Conservation (phyloP, 2,888 invertebrate species). For the Apoda limacodes region DNA sequence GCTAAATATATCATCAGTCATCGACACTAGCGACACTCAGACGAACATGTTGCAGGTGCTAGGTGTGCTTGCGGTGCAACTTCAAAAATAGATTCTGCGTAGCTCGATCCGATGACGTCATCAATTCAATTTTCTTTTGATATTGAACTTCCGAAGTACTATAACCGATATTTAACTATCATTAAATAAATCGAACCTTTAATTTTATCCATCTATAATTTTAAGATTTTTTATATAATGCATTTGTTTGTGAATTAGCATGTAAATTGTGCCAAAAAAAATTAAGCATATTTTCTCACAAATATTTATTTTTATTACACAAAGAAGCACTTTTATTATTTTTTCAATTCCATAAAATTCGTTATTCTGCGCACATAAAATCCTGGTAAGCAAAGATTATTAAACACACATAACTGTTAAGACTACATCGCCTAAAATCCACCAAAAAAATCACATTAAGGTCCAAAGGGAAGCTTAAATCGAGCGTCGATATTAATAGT, state of each 20-base stretch:
- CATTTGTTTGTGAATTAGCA: constrained; percentile 5
- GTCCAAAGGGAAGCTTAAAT: no score
- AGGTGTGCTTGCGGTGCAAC: constrained; percentile 24
- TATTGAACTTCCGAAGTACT: constrained; percentile 8
- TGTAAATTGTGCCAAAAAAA: background rate
- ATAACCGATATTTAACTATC: background rate
- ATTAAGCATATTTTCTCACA: no score
- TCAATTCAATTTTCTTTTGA: constrained; percentile 6
- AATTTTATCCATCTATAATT: background rate
- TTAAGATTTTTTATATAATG: no score
- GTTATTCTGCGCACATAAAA: no score
- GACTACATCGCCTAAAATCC: no score
- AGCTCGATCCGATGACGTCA: constrained; percentile 22
- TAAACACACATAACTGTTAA: no score
- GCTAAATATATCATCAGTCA: constrained; percentile 61
- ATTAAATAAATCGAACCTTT: constrained; percentile 5
- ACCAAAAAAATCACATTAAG: no score
- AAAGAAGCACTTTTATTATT: no score
- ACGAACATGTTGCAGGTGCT: constrained; percentile 8
- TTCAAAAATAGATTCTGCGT: constrained; percentile 42
- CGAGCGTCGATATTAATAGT: constrained; percentile 64
- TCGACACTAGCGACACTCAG: no score
- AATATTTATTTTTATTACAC: no score
- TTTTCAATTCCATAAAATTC: no score
- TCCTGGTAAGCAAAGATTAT: no score